Conservation (phyloP, 2,113 vertebrate species). For the Spilogale gracilis region DNA sequence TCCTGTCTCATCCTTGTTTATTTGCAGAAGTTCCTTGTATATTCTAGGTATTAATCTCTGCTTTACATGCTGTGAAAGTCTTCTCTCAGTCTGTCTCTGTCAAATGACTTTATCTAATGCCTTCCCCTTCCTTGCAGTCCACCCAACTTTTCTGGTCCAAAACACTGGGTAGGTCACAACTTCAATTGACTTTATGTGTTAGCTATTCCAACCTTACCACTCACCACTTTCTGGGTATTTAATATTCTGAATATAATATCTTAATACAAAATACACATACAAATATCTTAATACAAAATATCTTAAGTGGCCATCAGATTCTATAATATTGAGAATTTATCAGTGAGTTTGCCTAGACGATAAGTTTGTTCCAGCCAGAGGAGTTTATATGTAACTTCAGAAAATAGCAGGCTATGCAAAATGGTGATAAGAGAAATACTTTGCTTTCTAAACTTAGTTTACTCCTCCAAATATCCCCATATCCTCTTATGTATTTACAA, state of each 20-base stretch:
- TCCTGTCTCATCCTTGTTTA: background rate
- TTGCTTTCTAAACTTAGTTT: background rate
- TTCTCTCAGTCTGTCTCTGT: background rate
- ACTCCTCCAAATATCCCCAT: background rate
- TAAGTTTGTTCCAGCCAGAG: background rate
- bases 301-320: background rate
- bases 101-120: background rate
- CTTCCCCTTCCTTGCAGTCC: background rate
- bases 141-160: background rate
- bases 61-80: background rate
- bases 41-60: background rate
- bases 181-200: background rate
- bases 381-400: background rate
- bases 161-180: background rate
- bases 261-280: background rate
- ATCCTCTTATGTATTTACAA: background rate
- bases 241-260: constrained; percentile 3
- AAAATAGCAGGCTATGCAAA: background rate
- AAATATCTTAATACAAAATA: background rate
- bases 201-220: background rate
- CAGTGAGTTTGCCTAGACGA: background rate
- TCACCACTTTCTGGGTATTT: background rate
- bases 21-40: background rate
- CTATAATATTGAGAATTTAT: background rate
- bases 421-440: background rate